phyloP scores from a whole-genome alignment of 2,113 vertebrate species.

The Nerophis ophidion region DNA sequence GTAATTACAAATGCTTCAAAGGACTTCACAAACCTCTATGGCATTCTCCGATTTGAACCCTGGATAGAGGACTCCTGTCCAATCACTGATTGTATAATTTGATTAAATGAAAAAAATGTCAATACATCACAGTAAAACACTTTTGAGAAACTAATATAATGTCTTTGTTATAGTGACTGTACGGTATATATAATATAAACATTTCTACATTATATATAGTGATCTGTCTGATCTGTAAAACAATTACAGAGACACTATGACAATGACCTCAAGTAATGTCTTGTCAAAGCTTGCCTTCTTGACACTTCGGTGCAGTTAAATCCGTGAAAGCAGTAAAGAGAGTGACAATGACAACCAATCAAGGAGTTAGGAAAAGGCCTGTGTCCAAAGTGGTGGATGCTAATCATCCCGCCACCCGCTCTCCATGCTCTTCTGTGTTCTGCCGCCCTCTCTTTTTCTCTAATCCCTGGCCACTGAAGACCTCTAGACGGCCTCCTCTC shows the following conservation, averaged over 20 bases:
- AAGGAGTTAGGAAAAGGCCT: conserved; percentile 42
- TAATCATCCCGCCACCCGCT: conserved; percentile 36
- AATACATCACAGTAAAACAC: too few species aligned
- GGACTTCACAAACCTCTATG: too few species aligned
- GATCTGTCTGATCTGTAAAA: conserved; percentile 45
- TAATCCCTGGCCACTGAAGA: conserved; percentile 71
- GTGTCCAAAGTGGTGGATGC: conserved; percentile 22
- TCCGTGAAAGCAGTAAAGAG: conserved; percentile 32
- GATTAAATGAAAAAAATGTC: too few species aligned
- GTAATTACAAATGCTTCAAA: too few species aligned
- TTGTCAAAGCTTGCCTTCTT: conserved; percentile 22
- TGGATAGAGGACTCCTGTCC: too few species aligned
- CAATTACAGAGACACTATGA: conserved; percentile 31
- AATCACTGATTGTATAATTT: too few species aligned
- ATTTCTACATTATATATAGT: too few species aligned
- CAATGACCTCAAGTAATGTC: conserved; percentile 38
- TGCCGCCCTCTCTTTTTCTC: conserved; percentile 36
- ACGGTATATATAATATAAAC: conserved; percentile 7
- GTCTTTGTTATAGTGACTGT: too few species aligned
- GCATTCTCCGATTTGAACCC: too few species aligned
- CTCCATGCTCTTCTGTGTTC: conserved; percentile 29
- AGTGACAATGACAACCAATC: conserved; percentile 34
- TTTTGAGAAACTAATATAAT: too few species aligned
- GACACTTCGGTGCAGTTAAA: conserved; percentile 45
- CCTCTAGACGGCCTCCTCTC: conserved; percentile 72